Conservation (phyloP, 1,140 invertebrate genomes). For the Bicyclus anynana region DNA sequence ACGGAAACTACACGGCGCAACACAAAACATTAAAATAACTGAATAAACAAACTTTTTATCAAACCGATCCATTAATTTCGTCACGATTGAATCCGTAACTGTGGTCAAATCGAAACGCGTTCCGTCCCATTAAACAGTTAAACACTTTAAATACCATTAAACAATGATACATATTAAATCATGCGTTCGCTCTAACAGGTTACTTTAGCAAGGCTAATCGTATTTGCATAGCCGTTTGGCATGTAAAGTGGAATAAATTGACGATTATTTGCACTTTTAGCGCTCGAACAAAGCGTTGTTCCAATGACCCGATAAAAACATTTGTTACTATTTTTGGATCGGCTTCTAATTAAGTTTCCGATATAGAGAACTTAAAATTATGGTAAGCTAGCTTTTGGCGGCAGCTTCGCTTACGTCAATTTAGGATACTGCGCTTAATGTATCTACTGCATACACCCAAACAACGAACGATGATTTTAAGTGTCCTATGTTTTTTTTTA, state of each 20-base stretch:
- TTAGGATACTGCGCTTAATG: too few species aligned
- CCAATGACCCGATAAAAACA: not conserved
- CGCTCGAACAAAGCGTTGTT: not conserved
- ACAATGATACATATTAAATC: constrained; percentile 20
- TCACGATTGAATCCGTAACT: not conserved
- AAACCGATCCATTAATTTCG: too few species aligned
- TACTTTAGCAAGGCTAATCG: constrained; percentile 23
- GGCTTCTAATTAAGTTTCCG: too few species aligned
- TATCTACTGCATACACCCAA: too few species aligned
- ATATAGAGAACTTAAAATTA: too few species aligned
- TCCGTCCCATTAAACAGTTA: constrained; percentile 1
- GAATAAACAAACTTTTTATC: too few species aligned
- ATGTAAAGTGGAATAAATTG: constrained; percentile 9
- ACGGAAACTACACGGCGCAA: too few species aligned
- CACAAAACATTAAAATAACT: too few species aligned
- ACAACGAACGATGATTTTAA: too few species aligned
- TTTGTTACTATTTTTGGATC: not conserved
- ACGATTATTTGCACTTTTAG: constrained; percentile 9
- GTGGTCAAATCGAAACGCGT: not conserved
- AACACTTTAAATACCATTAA: not conserved
- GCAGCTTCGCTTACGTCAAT: too few species aligned
- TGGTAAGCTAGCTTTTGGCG: too few species aligned
- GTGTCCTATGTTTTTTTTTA: too few species aligned
- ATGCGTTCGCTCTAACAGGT: constrained; percentile 10
- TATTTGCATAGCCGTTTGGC: constrained; percentile 19